Conservation (phyloP, 2,113 vertebrate species). For the Cyprinus carpio region DNA sequence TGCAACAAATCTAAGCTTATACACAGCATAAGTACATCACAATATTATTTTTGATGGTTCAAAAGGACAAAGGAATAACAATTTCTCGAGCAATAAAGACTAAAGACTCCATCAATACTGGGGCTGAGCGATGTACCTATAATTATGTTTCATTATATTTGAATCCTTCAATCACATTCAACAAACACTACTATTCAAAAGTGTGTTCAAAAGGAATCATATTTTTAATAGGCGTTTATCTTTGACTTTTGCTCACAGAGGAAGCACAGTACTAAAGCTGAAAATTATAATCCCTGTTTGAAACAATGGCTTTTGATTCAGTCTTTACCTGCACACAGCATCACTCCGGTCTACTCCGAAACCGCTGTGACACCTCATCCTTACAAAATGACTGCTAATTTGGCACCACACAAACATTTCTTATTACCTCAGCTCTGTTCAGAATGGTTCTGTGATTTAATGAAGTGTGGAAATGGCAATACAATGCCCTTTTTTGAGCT, state of each 20-base stretch:
- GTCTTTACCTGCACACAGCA: background rate
- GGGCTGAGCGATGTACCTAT: no score
- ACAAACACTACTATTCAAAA: no score
- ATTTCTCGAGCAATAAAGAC: no score
- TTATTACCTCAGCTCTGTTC: background rate
- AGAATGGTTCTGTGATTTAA: background rate
- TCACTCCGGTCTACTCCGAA: background rate
- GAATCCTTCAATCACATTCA: no score
- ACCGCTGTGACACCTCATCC: background rate
- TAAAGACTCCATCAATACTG: no score
- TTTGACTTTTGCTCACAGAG: background rate
- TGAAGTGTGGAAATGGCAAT: constrained; percentile 23
- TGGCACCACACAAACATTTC: background rate
- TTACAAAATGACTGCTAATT: background rate
- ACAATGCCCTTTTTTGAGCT: background rate
- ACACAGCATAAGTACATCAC: no score
- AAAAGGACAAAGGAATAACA: no score
- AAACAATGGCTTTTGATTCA: background rate
- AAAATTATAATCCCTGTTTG: background rate
- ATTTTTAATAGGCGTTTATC: background rate
- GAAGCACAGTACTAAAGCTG: background rate
- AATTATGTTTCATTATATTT: no score
- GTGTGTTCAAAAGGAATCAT: no score
- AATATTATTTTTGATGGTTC: no score
- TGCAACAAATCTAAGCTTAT: no score